Percentiles rank a stretch among this genome's conserved stretches.
Evolutionary conservation across 1,140 invertebrate genomes (phyloP).

Genomic region (Charaxes varanes): DNA sequence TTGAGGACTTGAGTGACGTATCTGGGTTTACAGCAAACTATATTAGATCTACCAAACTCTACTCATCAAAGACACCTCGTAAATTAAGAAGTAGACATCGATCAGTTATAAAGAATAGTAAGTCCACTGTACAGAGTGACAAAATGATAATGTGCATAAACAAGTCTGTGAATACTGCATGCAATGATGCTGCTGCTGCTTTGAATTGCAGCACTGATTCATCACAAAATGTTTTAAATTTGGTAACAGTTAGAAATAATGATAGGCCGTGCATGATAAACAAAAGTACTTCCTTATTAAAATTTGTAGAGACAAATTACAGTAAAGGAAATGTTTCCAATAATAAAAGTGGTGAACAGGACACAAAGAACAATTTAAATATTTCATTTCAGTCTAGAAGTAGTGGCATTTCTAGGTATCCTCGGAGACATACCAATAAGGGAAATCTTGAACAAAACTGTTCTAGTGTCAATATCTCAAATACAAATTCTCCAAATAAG

Average conservation of each 20-base stretch:
- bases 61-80: slow-evolving; percentile 41
- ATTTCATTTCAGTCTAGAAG: slow-evolving; percentile 45
- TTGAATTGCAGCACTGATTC: slow-evolving; percentile 55
- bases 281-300: slow-evolving; percentile 46
- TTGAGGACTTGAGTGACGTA: slow-evolving; percentile 64
- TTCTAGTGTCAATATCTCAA: slow-evolving; percentile 13
- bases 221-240: slow-evolving; percentile 53
- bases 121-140: slow-evolving; percentile 22
- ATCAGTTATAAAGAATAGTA: slow-evolving; percentile 39
- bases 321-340: slow-evolving; percentile 19
- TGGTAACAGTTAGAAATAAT: slow-evolving; percentile 41
- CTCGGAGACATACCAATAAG: slow-evolving; percentile 37
- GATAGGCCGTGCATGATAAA: slow-evolving; percentile 32
- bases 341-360: slow-evolving; percentile 20
- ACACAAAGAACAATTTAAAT: slow-evolving; percentile 27
- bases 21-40: slow-evolving; percentile 67
- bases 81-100: slow-evolving; percentile 43
- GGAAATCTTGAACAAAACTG: slow-evolving; percentile 10
- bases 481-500: slow-evolving; percentile 12
- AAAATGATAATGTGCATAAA: slow-evolving; percentile 48
- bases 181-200: slow-evolving; percentile 18
- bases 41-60: slow-evolving; percentile 58
- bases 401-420: slow-evolving; percentile 48
- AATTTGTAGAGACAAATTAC: slow-evolving; percentile 39
- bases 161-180: slow-evolving; percentile 42